Evolutionary conservation across 2,113 vertebrate genomes (phyloP).

Genomic region (Fulica atra): DNA sequence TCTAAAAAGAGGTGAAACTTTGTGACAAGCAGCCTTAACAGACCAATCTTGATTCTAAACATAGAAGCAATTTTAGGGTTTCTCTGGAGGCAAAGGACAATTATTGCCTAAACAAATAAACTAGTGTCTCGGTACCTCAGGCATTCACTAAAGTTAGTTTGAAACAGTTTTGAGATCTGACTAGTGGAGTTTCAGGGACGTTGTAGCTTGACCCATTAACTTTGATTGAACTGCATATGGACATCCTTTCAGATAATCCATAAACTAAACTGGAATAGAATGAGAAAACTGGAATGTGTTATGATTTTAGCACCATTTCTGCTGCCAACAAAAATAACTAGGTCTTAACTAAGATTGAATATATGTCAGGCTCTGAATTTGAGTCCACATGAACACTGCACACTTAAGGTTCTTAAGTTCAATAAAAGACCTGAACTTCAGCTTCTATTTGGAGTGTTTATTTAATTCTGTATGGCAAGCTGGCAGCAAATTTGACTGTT

Average conservation of each 20-base stretch:
- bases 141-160: slow-evolving; percentile 48
- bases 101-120: slow-evolving; percentile 84
- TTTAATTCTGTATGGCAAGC: not conserved
- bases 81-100: slow-evolving; percentile 76
- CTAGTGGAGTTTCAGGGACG: not conserved
- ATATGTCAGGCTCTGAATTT: not conserved
- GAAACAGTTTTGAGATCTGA: slow-evolving; percentile 1
- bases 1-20: slow-evolving; percentile 76
- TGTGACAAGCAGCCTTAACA: slow-evolving; percentile 72
- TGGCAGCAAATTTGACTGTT: not conserved
- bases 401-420: not conserved
- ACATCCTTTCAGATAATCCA: slow-evolving; percentile 65
- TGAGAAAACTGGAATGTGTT: slow-evolving; percentile 28
- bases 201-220: slow-evolving; percentile 38
- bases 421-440: not conserved
- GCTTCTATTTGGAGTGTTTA: not conserved
- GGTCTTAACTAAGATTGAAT: not conserved
- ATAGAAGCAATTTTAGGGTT: slow-evolving; percentile 80
- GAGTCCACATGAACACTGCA: not conserved
- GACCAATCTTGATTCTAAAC: slow-evolving; percentile 84
- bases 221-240: slow-evolving; percentile 61
- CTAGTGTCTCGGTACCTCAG: slow-evolving; percentile 77
- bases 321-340: slow-evolving; percentile 43
- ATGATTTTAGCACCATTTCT: slow-evolving; percentile 18
- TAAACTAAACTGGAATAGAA: slow-evolving; percentile 59